Percentiles rank a stretch among this genome's conserved stretches.
Evolutionary conservation across 2,113 vertebrate species (phyloP).

Genomic region (Sceloporus undulatus): DNA sequence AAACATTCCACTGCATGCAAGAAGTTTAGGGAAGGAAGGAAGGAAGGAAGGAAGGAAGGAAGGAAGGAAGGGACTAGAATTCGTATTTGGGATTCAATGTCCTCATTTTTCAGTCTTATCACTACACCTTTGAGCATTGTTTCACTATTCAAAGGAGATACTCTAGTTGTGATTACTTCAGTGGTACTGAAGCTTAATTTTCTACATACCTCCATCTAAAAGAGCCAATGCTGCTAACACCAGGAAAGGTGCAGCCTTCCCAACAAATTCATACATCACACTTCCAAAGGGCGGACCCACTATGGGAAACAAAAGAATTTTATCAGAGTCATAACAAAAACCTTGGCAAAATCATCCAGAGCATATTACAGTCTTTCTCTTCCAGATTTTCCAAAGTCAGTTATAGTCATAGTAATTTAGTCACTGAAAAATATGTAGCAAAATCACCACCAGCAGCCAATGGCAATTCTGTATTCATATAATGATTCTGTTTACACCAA

Average conservation of each 20-base stretch:
- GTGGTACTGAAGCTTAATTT: background rate
- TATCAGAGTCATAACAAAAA: background rate
- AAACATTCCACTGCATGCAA: no score
- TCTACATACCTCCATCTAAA: slow-evolving; percentile 91
- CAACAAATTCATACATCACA: slow-evolving; percentile 95
- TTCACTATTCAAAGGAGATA: no score
- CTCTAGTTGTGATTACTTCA: no score
- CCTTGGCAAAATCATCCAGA: accelerated
- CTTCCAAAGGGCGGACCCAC: slow-evolving; percentile 98
- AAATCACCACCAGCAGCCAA: background rate
- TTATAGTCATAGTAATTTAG: accelerated
- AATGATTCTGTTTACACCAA: background rate
- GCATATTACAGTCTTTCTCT: background rate
- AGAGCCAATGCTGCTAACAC: slow-evolving; percentile 91
- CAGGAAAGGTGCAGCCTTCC: slow-evolving; percentile 95
- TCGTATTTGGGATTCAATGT: no score
- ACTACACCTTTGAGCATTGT: no score
- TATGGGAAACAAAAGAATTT: no score
- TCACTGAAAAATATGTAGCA: accelerated
- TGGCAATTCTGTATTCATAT: background rate
- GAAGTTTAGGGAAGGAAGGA: no score
- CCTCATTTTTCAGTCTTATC: no score
- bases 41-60: no score
- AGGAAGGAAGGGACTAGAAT: no score
- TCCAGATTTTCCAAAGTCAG: background rate